phyloP scores from a whole-genome alignment of 2,888 invertebrate species.

The Spilarctia lutea region DNA sequence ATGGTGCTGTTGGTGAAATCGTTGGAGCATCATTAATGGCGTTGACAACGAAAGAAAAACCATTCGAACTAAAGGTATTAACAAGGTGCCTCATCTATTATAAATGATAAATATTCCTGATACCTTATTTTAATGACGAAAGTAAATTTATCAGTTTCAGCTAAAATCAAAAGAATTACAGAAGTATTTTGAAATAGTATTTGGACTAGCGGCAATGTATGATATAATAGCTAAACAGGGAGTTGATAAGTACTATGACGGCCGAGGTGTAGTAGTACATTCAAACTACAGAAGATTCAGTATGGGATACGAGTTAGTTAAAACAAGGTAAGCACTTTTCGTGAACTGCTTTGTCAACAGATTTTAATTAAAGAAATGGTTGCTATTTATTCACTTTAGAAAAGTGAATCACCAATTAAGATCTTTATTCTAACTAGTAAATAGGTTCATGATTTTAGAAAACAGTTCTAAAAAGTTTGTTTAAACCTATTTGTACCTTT shows the following conservation, averaged over 20 bases:
- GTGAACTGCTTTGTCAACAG: too few relatives aligned
- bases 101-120: background rate
- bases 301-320: conserved; percentile 51
- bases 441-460: background rate
- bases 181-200: conserved; percentile 47
- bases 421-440: too few relatives aligned
- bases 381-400: background rate
- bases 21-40: conserved; percentile 52
- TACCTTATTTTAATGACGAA: background rate
- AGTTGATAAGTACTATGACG: conserved; percentile 45
- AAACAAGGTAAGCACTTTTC: conserved; percentile 44
- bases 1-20: conserved; percentile 45
- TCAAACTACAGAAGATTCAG: conserved; percentile 50
- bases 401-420: background rate
- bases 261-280: conserved; percentile 48
- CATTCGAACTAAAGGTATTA: background rate
- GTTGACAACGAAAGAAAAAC: conserved; percentile 36
- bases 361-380: background rate
- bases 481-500: background rate
- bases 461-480: background rate
- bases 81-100: background rate
- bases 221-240: conserved; percentile 37
- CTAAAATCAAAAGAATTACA: conserved; percentile 53
- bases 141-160: conserved; percentile 30
- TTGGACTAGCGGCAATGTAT: conserved; percentile 29